phyloP scores from a whole-genome alignment of 2,113 vertebrate species.

The Condylura cristata region DNA sequence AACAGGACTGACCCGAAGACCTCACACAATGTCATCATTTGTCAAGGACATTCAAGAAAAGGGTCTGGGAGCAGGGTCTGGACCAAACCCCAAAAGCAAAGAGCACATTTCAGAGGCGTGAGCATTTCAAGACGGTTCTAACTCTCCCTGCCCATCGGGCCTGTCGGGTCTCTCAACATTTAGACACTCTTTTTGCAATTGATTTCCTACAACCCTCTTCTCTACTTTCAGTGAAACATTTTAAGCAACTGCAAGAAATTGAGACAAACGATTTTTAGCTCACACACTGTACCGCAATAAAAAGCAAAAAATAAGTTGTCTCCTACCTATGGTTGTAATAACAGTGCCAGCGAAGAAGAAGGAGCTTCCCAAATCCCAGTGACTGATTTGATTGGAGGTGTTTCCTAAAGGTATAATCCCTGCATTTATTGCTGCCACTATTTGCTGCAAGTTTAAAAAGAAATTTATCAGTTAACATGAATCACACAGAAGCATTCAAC shows the following conservation, averaged over 20 bases:
- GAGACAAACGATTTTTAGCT: slow-evolving; percentile 76
- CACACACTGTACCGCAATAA: slow-evolving; percentile 67
- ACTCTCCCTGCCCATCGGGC: no score
- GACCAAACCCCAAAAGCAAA: no score
- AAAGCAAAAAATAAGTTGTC: slow-evolving; percentile 83
- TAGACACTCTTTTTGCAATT: slow-evolving; percentile 29
- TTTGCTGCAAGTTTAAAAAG: slow-evolving; percentile 94
- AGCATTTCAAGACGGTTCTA: no score
- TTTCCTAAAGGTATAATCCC: slow-evolving; percentile 97
- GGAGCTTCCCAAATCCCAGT: slow-evolving; percentile 99
- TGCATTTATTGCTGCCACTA: slow-evolving; percentile 95
- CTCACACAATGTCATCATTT: no score
- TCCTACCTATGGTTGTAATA: slow-evolving; percentile 99
- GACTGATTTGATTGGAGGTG: slow-evolving; percentile 94
- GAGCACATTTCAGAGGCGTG: no score
- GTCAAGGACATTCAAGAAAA: no score
- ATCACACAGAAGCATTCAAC: slow-evolving; percentile 69
- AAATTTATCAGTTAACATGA: slow-evolving; percentile 85
- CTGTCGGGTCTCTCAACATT: no score
- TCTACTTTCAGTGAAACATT: slow-evolving; percentile 5
- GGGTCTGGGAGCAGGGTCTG: no score
- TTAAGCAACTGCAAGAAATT: slow-evolving; percentile 46
- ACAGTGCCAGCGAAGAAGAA: slow-evolving; percentile 99
- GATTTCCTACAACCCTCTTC: not conserved
- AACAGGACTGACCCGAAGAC: no score